Percentiles rank a stretch among this genome's conserved stretches.
These are phyloP conservation scores for Agriopis leucophaearia DNA, from an alignment of 2,888 invertebrate species.

Conservation along the genomic window DNA sequence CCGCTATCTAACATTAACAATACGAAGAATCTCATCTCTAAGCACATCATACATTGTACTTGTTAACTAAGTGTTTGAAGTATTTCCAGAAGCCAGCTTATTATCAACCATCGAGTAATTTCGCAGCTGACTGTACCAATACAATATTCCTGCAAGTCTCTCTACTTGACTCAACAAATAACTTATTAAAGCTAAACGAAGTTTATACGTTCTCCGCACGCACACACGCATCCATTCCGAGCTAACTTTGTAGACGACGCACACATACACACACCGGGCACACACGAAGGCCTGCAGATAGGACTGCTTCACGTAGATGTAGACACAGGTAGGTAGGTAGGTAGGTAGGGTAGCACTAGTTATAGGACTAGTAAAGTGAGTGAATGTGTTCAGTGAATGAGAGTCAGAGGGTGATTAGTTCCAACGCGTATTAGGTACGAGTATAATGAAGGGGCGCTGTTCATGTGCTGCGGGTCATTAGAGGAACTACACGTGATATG, in stretches of 20 bases:
- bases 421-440: background rate
- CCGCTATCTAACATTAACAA: no score
- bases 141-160: conserved; percentile 3
- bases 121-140: background rate
- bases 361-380: background rate
- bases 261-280: background rate
- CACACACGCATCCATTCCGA: conserved; percentile 2
- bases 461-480: conserved; percentile 2
- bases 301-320: no score
- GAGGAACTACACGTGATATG: background rate
- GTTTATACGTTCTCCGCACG: conserved; percentile 11
- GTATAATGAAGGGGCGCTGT: background rate
- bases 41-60: no score
- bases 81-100: background rate
- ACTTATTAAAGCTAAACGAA: conserved; percentile 24
- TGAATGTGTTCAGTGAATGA: conserved; percentile 9
- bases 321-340: no score
- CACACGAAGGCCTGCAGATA: no score
- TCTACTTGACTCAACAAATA: conserved; percentile 10
- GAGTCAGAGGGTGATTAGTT: conserved; percentile 17
- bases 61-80: no score
- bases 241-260: conserved; percentile 8
- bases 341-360: background rate
- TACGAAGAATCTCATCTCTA: no score
- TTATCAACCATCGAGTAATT: background rate